A percentile compares a stretch with the other conserved stretches of the same genome.
phyloP scores from a whole-genome alignment of 1,140 invertebrate genomes.

The Drosophila rhopaloa region DNA sequence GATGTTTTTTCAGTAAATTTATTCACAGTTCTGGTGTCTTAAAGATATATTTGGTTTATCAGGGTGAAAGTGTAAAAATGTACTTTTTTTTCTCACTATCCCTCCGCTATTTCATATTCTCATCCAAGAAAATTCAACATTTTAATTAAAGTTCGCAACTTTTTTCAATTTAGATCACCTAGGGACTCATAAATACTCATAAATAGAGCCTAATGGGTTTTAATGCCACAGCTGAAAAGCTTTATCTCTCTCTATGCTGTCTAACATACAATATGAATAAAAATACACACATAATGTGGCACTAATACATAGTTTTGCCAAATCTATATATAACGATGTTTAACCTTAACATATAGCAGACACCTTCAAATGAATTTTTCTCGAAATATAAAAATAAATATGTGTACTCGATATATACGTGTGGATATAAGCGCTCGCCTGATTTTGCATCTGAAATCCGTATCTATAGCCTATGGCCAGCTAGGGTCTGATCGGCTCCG shows the following conservation, averaged over 20 bases:
- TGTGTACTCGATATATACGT: conserved; percentile 37
- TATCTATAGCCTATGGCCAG: conserved; percentile 47
- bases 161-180: conserved; percentile 3
- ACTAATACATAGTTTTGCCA: conserved; percentile 50
- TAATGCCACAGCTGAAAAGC: conserved; percentile 55
- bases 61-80: too few species aligned
- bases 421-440: conserved; percentile 32
- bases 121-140: conserved; percentile 2
- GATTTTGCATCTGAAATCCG: conserved; percentile 46
- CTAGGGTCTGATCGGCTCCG: conserved; percentile 32
- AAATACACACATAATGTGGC: conserved; percentile 29
- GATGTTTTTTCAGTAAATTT: too few species aligned
- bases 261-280: conserved; percentile 33
- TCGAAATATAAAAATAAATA: conserved; percentile 81
- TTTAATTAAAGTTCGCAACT: conserved; percentile 4
- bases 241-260: conserved; percentile 38
- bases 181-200: conserved; percentile 36
- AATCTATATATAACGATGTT: conserved; percentile 59
- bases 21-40: too few species aligned
- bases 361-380: conserved; percentile 77
- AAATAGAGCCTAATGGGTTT: conserved; percentile 54
- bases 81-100: too few species aligned
- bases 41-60: too few species aligned
- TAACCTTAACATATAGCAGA: conserved; percentile 82
- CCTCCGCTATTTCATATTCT: neutral